Conservation (phyloP, 1,140 invertebrate genomes). For the Tetragnatha versicolor region DNA sequence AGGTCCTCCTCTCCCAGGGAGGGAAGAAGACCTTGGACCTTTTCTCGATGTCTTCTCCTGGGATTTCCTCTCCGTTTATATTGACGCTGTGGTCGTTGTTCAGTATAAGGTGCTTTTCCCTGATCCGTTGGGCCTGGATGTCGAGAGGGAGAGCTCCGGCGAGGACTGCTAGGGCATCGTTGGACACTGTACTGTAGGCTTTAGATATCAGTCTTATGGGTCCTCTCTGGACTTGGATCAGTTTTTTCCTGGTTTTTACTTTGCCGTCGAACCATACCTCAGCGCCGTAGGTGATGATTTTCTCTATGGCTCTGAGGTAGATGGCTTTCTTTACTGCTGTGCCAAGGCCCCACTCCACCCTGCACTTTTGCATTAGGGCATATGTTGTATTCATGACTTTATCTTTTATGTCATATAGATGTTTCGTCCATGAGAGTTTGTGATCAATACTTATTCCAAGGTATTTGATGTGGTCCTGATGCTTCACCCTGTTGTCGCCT, state of each 20-base stretch:
- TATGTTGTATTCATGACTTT: not conserved
- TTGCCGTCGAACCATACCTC: not conserved
- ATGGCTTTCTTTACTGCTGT: not conserved
- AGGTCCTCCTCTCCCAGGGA: no score
- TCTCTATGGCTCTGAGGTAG: not conserved
- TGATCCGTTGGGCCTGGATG: no score
- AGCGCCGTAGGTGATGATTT: not conserved
- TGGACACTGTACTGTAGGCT: not conserved
- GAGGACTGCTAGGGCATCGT: not conserved
- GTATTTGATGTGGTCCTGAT: not conserved
- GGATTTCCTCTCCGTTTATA: no score
- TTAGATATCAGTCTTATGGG: not conserved
- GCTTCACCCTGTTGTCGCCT: not conserved
- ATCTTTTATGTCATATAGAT: not conserved
- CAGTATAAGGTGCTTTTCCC: no score
- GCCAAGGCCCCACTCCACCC: not conserved
- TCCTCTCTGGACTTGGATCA: not conserved
- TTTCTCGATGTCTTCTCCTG: no score
- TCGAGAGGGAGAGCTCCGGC: not conserved
- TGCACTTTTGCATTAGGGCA: not conserved
- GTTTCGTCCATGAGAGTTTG: not conserved
- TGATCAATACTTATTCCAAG: not conserved
- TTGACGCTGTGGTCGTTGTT: no score
- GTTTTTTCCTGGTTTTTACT: not conserved
- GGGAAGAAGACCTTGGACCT: no score